Percentiles rank a stretch among this genome's conserved stretches.
Conservation (phyloP, 2,888 invertebrate species). For the Rotaria magnacalcarata region DNA sequence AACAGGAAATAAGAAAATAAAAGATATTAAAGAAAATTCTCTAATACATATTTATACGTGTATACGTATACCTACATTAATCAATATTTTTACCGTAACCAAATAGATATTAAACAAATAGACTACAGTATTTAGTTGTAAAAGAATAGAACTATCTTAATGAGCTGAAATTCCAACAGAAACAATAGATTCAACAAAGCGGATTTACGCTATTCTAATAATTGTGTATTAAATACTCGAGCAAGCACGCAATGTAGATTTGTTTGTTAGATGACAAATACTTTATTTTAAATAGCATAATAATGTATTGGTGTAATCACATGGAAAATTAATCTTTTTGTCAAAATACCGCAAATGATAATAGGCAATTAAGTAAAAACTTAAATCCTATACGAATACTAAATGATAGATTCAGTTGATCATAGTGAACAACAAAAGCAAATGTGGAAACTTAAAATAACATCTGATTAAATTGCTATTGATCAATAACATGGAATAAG, state of each 20-base stretch:
- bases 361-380: too few relatives aligned
- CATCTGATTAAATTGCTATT: too few relatives aligned
- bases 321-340: neutral
- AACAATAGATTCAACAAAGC: neutral
- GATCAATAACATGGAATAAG: too few relatives aligned
- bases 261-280: neutral
- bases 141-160: neutral
- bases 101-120: neutral
- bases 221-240: neutral
- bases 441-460: too few relatives aligned
- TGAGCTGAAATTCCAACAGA: neutral
- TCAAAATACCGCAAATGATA: too few relatives aligned
- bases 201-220: neutral
- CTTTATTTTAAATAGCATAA: neutral
- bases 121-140: neutral
- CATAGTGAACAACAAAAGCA: too few relatives aligned
- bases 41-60: too few relatives aligned
- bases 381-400: too few relatives aligned
- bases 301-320: neutral
- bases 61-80: too few relatives aligned
- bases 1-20: neutral
- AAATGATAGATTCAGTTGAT: too few relatives aligned
- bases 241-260: neutral
- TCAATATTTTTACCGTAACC: too few relatives aligned
- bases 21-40: neutral